Evolutionary conservation across 2,888 invertebrate genomes (phyloP).

Genomic region (Epiblema foenella): DNA sequence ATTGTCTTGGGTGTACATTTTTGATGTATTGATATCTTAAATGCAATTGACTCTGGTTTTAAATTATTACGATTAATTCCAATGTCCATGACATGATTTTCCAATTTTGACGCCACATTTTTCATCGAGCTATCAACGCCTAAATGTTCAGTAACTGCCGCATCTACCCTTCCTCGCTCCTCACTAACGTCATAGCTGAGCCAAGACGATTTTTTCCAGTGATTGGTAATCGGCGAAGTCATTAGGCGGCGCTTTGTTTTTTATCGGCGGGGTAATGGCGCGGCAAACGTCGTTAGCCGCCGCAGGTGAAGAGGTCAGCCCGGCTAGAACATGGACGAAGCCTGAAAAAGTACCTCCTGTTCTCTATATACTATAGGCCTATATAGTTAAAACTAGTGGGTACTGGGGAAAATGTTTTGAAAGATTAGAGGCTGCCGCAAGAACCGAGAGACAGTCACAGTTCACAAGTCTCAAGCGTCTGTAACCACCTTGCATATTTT

Average conservation of each 20-base stretch:
- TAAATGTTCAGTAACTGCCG: slow-evolving; percentile 22
- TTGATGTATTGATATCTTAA: too few relatives aligned
- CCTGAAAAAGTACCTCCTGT: background rate
- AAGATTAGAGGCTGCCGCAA: background rate
- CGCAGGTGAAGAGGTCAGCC: slow-evolving; percentile 42
- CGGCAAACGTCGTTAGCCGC: slow-evolving; percentile 56
- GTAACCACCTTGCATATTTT: background rate
- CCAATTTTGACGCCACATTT: background rate
- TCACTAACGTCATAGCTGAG: slow-evolving; percentile 41
- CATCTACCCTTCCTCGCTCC: slow-evolving; percentile 30
- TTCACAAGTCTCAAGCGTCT: background rate
- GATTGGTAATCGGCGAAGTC: slow-evolving; percentile 63
- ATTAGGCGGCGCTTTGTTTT: slow-evolving; percentile 61
- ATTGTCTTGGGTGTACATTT: too few relatives aligned
- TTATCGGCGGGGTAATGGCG: slow-evolving; percentile 58
- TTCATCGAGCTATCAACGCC: background rate
- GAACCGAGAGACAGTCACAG: too few relatives aligned
- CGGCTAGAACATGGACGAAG: slow-evolving; percentile 3
- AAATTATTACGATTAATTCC: too few relatives aligned
- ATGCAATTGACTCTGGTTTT: too few relatives aligned
- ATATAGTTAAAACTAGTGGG: background rate
- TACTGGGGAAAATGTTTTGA: background rate
- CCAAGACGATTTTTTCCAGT: slow-evolving; percentile 55
- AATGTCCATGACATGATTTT: too few relatives aligned
- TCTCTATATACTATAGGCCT: background rate